phyloP scores from a whole-genome alignment of 2,888 invertebrate genomes.

The Helicoverpa assulta region DNA sequence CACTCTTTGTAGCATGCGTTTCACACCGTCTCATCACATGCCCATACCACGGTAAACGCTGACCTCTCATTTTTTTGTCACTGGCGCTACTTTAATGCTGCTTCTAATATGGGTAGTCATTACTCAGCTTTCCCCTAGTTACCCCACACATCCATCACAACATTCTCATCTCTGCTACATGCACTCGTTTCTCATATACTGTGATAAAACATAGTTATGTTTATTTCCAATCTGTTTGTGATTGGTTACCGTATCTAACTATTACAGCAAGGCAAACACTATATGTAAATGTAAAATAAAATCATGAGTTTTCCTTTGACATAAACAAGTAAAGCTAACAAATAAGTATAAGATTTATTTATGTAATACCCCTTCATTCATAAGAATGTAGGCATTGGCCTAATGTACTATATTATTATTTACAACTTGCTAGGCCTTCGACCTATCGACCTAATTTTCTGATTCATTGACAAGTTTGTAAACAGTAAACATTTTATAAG shows the following conservation, averaged over 20 bases:
- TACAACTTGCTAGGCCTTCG: slow-evolving; percentile 31
- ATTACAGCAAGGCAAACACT: neutral
- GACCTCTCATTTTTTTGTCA: no score
- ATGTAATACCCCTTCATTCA: slow-evolving; percentile 34
- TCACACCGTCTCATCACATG: no score
- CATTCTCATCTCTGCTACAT: no score
- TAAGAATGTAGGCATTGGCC: slow-evolving; percentile 25
- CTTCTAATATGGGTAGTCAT: no score
- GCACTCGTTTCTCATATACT: no score
- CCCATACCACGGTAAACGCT: no score
- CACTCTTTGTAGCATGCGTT: no score
- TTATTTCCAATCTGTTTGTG: neutral
- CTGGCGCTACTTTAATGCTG: no score
- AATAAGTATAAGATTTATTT: slow-evolving; percentile 1
- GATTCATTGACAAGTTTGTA: slow-evolving; percentile 21
- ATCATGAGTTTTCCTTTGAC: neutral
- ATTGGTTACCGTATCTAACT: neutral
- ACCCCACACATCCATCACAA: no score
- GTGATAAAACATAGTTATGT: neutral
- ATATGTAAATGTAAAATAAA: neutral
- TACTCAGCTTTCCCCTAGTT: no score
- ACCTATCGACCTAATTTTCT: slow-evolving; percentile 17
- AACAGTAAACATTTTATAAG: neutral
- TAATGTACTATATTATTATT: slow-evolving; percentile 30
- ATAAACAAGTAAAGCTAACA: neutral